Conservation (phyloP, 2,888 invertebrate species). For the Octonoba sinensis region DNA sequence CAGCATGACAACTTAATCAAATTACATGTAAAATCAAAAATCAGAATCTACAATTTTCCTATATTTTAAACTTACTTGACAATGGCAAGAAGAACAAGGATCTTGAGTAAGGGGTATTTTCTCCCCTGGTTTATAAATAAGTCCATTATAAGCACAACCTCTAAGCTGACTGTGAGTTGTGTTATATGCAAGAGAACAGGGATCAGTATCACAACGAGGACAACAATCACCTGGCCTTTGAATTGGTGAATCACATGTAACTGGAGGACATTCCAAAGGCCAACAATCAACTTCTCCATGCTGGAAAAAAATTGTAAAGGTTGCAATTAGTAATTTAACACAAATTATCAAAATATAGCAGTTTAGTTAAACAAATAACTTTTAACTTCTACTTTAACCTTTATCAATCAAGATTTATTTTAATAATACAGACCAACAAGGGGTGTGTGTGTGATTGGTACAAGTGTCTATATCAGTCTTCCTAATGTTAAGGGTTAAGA, state of each 20-base stretch:
- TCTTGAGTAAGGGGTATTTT: slow-evolving; percentile 77
- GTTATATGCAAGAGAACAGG: slow-evolving; percentile 66
- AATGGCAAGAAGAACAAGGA: slow-evolving; percentile 81
- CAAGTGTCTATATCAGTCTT: no score
- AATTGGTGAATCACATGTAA: slow-evolving; percentile 78
- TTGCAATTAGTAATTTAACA: background rate
- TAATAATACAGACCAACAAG: no score
- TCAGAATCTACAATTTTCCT: no score
- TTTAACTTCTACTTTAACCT: no score
- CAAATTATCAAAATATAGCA: background rate
- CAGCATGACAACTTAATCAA: no score
- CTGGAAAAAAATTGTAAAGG: slow-evolving; percentile 71
- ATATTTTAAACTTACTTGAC: slow-evolving; percentile 76
- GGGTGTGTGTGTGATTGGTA: no score
- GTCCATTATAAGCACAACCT: slow-evolving; percentile 78
- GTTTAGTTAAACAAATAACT: no score
- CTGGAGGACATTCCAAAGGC: slow-evolving; percentile 85
- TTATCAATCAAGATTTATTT: no score
- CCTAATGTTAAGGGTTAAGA: no score
- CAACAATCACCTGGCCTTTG: slow-evolving; percentile 80
- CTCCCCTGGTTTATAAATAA: slow-evolving; percentile 76
- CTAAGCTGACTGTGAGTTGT: slow-evolving; percentile 69
- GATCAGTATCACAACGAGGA: slow-evolving; percentile 80
- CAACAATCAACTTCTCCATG: slow-evolving; percentile 90
- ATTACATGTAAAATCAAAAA: no score